phyloP scores from a whole-genome alignment of 2,113 vertebrate species.

The Puntigrus tetrazona region DNA sequence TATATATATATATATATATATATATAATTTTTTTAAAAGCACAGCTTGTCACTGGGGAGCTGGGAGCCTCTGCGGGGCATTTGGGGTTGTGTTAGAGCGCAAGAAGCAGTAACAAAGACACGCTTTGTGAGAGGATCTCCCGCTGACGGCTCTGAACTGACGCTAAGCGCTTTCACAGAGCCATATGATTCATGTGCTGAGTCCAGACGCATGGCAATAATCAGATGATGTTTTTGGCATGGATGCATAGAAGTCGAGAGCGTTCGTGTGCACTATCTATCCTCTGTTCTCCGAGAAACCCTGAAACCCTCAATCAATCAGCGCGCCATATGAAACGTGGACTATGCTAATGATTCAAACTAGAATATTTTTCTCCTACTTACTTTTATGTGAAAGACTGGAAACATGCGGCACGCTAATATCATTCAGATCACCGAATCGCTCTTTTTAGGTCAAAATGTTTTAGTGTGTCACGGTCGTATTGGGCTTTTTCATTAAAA shows the following conservation, averaged over 20 bases:
- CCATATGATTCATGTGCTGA: constrained; percentile 42
- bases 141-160: constrained; percentile 41
- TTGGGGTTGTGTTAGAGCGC: constrained; percentile 40
- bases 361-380: background rate
- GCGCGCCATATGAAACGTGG: background rate
- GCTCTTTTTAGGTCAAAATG: background rate
- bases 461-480: background rate
- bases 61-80: constrained; percentile 37
- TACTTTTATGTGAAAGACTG: background rate
- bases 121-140: constrained; percentile 56
- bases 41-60: constrained; percentile 34
- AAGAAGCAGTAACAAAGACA: constrained; percentile 55
- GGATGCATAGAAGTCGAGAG: background rate
- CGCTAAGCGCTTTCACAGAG: constrained; percentile 56
- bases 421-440: background rate
- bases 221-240: constrained; percentile 58
- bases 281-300: constrained; percentile 4
- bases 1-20: constrained; percentile 26
- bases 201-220: constrained; percentile 50
- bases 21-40: constrained; percentile 8
- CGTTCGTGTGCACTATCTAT: background rate
- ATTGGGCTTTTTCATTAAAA: background rate
- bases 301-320: constrained; percentile 22
- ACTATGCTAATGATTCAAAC: constrained; percentile 16
- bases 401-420: background rate